Evolutionary conservation across 2,113 vertebrate species (phyloP).

Genomic region (Nothobranchius kuhntae): DNA sequence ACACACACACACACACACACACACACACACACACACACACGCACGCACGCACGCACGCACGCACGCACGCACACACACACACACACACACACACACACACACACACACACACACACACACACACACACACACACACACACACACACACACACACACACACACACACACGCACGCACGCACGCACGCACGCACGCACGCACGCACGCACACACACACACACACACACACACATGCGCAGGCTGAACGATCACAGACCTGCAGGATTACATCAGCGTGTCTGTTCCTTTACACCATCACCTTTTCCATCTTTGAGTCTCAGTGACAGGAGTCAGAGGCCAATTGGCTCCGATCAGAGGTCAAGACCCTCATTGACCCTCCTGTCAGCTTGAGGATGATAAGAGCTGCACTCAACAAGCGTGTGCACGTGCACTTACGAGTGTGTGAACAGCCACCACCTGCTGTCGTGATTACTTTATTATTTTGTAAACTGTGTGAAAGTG

Average conservation of each 20-base stretch:
- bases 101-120: constrained; percentile 5
- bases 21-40: constrained; percentile 8
- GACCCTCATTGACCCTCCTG: constrained; percentile 64
- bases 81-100: neutral
- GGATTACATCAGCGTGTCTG: constrained; percentile 60
- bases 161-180: neutral
- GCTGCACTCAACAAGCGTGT: constrained; percentile 30
- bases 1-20: neutral
- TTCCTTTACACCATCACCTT: constrained; percentile 54
- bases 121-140: constrained; percentile 17
- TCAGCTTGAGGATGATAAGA: constrained; percentile 63
- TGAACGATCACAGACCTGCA: constrained; percentile 12
- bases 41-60: constrained; percentile 4
- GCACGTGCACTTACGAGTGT: neutral
- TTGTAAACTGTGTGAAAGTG: no score
- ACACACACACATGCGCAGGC: constrained; percentile 11
- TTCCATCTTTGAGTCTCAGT: constrained; percentile 59
- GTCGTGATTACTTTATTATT: no score
- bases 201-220: constrained; percentile 17
- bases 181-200: constrained; percentile 9
- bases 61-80: constrained; percentile 16
- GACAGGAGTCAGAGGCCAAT: constrained; percentile 73
- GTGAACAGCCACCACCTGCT: neutral
- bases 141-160: constrained; percentile 8
- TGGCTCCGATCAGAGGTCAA: constrained; percentile 61